phyloP scores from a whole-genome alignment of 2,888 invertebrate species.

The Diarsia dahlii region DNA sequence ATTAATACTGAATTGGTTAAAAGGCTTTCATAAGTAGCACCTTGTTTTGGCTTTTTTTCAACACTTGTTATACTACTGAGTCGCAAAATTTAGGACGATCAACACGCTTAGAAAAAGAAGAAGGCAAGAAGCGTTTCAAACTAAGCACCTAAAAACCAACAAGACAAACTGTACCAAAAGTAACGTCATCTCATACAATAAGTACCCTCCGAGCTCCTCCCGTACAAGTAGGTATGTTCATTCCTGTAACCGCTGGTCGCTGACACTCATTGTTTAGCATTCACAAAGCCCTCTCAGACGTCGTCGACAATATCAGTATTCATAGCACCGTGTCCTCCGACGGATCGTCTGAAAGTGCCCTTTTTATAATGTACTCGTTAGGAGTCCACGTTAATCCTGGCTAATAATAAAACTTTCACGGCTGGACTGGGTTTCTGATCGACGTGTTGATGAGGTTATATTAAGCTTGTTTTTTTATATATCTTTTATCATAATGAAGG shows the following conservation, averaged over 20 bases:
- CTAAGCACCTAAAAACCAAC: neutral
- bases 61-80: neutral
- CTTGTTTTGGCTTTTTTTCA: neutral
- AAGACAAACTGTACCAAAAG: neutral
- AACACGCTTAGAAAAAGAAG: neutral
- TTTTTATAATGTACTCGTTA: slow-evolving; percentile 40
- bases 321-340: slow-evolving; percentile 29
- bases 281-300: slow-evolving; percentile 39
- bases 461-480: neutral
- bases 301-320: slow-evolving; percentile 52
- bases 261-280: slow-evolving; percentile 48
- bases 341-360: slow-evolving; percentile 20
- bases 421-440: slow-evolving; percentile 20
- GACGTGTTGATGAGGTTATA: slow-evolving; percentile 9
- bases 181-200: neutral
- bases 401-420: slow-evolving; percentile 36
- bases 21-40: neutral
- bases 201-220: neutral
- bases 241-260: neutral
- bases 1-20: neutral
- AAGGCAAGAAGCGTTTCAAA: neutral
- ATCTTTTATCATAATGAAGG: neutral
- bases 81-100: neutral
- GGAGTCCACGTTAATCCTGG: neutral
- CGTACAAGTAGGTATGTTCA: slow-evolving; percentile 12